Base-by-base conservation (phyloP, 2,113 vertebrate genomes). In the Chionodraco myersi region DNA sequence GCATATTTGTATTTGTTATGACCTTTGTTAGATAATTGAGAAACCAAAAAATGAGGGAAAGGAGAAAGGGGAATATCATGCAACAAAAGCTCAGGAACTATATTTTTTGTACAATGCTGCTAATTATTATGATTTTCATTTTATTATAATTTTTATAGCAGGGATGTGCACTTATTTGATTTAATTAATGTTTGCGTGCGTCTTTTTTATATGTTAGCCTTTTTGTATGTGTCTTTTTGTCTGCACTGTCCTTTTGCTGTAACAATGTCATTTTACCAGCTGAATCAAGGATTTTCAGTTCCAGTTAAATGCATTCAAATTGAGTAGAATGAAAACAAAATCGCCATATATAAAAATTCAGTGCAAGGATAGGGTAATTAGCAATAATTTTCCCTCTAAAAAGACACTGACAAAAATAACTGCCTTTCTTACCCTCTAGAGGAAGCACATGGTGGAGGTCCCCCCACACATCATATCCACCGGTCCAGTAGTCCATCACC, bases 401-500 rank as follows among this genome's bases (percentile, higher is more conserved):
- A 73, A 44, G 13, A 3, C 47, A 44, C 0, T 49, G 54, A 44
- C 54, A 65, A 30, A 8, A 54, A 30, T 1, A 1, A 61, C 12
- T 61, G 10, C 2, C 36, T 0, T 49, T 10, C 94, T 95, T 91
- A 99, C 97, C 96, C 2, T 98, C 97, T 5, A 96, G 95, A 15
- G 96, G 95, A 47, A 96, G 95, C 79, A 97, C 94, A 11, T 97
- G 96, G 86, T 99, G 97, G 18, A 96, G 93, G 26, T 96, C 95
- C 41, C 98, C 98, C 98, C 98, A 99, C 6, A 94, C 92, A 83
- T 99, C 98, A 85, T 95, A 97, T 95, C 96, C 96, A 0, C 98
- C 98, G 0, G 96, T 97, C 96, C 96, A 98, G 69, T 95, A 98
- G 85, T 99, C 98, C 96, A 96, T 98, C 83, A 99, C 96, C 94